Base-by-base conservation (phyloP, 2,888 invertebrate genomes). In the Synergus japonicus region DNA sequence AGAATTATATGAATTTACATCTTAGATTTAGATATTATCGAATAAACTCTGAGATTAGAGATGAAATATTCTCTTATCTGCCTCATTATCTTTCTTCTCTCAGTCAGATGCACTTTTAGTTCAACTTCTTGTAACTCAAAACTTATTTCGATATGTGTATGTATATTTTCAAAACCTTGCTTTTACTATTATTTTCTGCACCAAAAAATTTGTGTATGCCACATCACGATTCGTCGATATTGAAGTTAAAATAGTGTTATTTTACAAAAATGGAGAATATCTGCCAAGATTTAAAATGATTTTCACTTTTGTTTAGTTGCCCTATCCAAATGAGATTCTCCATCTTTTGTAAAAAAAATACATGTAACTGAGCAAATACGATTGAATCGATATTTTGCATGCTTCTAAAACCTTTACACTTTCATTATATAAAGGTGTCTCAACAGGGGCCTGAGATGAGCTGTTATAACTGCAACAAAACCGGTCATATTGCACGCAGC, bases 391-490 rank as follows among this genome's bases (percentile, higher is more conserved):
- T 54, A 41, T 43, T 37, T 67, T 67, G 67, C 43, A 37, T 54
- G 54, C 54, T n/a, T 54, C 54, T 54, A 54, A 54, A 54, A 54
- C 54, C 54, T 54, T 54, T 54, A 63, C 37, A 64, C 46, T 60
- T 67, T 67, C 67, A 67, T 67, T 67, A 44, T 67, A 65, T n/a
- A 78, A 67, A 18, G 76, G 37, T 76, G 77, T 78, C 37, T 22
- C 41, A 69, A 76, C 78, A 92, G 91, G 91, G 90, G 46, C 89
- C 91, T 37, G 92, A 92, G 80, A 86, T 89, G 93, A 97, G 97
- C 90, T 98, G 98, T 94, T 98, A 98, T 95, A 98, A 97, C 93
- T 98, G 98, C 94, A 97, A 97, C 94, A 97, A 97, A 94, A 96
- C 96, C 86, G 98, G 98, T 88, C 98, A 98, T 94, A 96, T 98